Conservation (phyloP, 2,888 invertebrate genomes). For the Parascotia fuliginaria region DNA sequence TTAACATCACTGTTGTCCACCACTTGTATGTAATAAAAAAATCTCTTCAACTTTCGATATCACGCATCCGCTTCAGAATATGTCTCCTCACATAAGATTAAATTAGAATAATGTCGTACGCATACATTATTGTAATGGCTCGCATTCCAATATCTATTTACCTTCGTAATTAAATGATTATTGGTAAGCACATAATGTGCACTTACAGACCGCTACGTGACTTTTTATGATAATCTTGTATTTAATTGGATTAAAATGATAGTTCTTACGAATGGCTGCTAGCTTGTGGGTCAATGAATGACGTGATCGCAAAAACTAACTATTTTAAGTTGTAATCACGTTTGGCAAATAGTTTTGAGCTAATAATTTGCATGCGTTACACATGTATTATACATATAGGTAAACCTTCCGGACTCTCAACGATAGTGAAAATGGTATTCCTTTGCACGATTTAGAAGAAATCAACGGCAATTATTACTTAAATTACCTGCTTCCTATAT, state of each 20-base stretch:
- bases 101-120: constrained; percentile 50
- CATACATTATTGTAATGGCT: constrained; percentile 60
- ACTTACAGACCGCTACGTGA: constrained; percentile 34
- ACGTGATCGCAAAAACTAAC: constrained; percentile 34
- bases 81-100: constrained; percentile 38
- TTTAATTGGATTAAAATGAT: constrained; percentile 50
- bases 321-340: neutral
- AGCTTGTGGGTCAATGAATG: constrained; percentile 33
- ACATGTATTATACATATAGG: too few relatives aligned
- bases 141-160: constrained; percentile 54
- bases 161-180: constrained; percentile 64
- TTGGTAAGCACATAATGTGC: constrained; percentile 59
- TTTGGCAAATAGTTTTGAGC: neutral
- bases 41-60: neutral
- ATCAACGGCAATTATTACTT: too few relatives aligned
- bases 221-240: constrained; percentile 44
- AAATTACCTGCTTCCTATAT: too few relatives aligned
- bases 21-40: too few relatives aligned
- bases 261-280: constrained; percentile 41
- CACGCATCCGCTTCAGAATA: constrained; percentile 41
- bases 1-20: too few relatives aligned
- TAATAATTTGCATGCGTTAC: neutral
- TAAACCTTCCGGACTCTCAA: too few relatives aligned
- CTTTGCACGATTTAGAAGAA: too few relatives aligned
- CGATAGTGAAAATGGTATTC: too few relatives aligned